phyloP scores from a whole-genome alignment of 2,797 vertebrate species.

The Manis pentadactyla region DNA sequence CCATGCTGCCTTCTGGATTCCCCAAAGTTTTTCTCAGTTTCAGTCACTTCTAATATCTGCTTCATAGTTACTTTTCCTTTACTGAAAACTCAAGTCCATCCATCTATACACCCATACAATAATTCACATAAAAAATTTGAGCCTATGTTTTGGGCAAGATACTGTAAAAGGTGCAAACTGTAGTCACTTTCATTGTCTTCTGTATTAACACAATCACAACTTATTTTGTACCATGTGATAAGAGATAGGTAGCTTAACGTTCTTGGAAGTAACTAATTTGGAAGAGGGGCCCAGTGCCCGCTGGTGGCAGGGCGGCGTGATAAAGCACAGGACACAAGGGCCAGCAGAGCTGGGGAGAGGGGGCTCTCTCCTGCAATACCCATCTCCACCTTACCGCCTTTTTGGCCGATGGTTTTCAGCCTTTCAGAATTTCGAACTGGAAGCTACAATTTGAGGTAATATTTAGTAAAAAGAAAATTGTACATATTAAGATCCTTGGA shows the following conservation, averaged over 20 bases:
- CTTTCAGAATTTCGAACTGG: not conserved
- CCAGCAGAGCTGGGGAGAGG: not conserved
- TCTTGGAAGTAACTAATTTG: not conserved
- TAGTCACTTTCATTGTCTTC: not conserved
- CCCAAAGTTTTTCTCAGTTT: not conserved
- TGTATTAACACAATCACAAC: not conserved
- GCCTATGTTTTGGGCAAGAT: not conserved
- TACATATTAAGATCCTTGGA: not conserved
- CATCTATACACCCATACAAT: not conserved
- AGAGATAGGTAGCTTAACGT: not conserved
- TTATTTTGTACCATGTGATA: not conserved
- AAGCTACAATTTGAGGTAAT: constrained; percentile 11
- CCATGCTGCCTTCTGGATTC: not conserved
- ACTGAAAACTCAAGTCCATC: not conserved
- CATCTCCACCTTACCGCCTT: not conserved
- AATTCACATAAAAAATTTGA: not conserved
- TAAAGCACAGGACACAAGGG: not conserved
- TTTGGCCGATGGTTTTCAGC: not conserved
- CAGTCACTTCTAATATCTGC: not conserved
- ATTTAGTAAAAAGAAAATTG: constrained; percentile 51
- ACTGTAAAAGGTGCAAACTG: not conserved
- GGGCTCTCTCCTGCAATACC: not conserved
- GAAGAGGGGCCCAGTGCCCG: not conserved
- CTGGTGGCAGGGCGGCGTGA: not conserved
- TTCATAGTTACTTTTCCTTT: not conserved